Percentiles rank a stretch among this genome's conserved stretches.
Evolutionary conservation across 1,140 invertebrate genomes (phyloP).

Genomic region (Papilio aristodemus): DNA sequence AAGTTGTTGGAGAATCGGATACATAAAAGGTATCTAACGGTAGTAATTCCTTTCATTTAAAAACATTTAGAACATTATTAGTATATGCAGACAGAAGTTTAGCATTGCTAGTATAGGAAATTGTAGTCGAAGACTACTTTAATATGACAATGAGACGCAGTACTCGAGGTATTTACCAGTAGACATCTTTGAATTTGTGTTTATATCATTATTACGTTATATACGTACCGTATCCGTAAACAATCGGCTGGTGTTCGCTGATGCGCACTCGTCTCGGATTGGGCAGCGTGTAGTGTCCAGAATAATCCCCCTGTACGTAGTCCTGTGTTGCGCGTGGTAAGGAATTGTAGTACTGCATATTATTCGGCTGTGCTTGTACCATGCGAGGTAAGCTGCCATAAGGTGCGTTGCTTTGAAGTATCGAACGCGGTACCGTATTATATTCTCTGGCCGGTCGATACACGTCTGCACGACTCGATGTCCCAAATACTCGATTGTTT

Average conservation of each 20-base stretch:
- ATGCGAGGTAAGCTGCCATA: slow-evolving; percentile 48
- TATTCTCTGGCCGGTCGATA: not conserved
- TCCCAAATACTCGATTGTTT: slow-evolving; percentile 51
- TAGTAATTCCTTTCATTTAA: too few relatives aligned
- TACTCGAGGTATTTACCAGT: not conserved
- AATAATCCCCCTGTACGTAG: slow-evolving; percentile 23
- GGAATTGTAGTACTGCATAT: slow-evolving; percentile 34
- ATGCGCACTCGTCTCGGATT: slow-evolving; percentile 65
- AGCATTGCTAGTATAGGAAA: too few relatives aligned
- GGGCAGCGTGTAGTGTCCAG: slow-evolving; percentile 61
- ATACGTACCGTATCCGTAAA: slow-evolving; percentile 72
- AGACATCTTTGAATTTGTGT: not conserved
- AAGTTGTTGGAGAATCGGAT: not conserved
- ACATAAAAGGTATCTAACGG: slow-evolving; percentile 1
- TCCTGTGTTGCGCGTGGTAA: slow-evolving; percentile 23
- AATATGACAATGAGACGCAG: too few relatives aligned
- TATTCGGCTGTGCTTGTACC: slow-evolving; percentile 37
- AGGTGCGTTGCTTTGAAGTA: not conserved
- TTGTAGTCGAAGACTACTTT: too few relatives aligned
- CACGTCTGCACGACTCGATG: slow-evolving; percentile 23
- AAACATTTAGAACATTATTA: too few relatives aligned
- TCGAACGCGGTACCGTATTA: slow-evolving; percentile 16
- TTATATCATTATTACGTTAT: not conserved
- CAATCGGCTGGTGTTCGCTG: slow-evolving; percentile 63
- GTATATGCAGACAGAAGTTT: too few relatives aligned